Base-by-base conservation (phyloP, 1,140 invertebrate genomes). In the Gryllus bimaculatus region DNA sequence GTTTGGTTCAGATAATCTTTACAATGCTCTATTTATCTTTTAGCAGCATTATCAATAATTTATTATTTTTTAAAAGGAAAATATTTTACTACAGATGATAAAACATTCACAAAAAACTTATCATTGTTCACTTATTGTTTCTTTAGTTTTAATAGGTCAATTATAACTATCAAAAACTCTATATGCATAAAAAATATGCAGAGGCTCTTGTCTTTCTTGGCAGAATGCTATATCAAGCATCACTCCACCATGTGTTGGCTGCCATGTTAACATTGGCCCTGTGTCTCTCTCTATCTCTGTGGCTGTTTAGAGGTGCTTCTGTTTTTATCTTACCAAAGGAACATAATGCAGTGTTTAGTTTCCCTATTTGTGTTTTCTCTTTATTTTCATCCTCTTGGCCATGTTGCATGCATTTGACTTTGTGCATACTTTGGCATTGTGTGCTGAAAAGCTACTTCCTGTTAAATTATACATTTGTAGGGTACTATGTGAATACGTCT, bases 261-360 rank as follows among this genome's bases (percentile, higher is more conserved):
- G 54, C 54, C 18, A 66, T 66, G 54, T 66, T 66, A 66, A 66
- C 54, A 66, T 66, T 66, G 54, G 54, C 54, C 48, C 76, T 77
- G 47, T 77, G 76, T 77, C 76, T 77, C 76, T 77, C 76, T 77
- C 76, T 77, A 77, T 77, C 76, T 77, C 76, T 77, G 75, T 77
- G 76, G 76, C 76, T 77, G 76, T 66, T 66, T 77, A 77, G 76
- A 54, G 76, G 76, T 77, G 76, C 76, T 77, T 77, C 48, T 15
- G 47, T 8, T 77, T 77, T 18, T 77, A 49, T 48, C n/a, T 77
- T 48, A 77, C 48, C 76, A 54, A n/a, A 21, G 47, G 47, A 76
- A 8, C 48, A 54, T 8, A 15, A 75, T 21, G 74, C 20, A 21
- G 26, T 75, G 8, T 39, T 39, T 75, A 18, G 12, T 21, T 75